Evolutionary conservation across 2,888 invertebrate species (phyloP).

Genomic region (Exocentrus adspersus): DNA sequence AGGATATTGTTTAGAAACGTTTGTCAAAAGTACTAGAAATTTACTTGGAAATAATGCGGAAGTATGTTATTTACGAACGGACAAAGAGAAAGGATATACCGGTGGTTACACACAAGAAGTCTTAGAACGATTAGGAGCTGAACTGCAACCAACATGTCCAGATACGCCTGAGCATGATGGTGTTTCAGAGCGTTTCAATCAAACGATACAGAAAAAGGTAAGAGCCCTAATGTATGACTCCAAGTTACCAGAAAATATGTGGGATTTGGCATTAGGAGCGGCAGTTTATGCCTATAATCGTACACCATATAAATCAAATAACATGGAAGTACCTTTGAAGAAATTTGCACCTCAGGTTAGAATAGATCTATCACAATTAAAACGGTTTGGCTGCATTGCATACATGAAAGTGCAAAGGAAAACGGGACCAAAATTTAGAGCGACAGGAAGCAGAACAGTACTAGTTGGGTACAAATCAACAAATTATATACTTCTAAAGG

Average conservation of each 20-base stretch:
- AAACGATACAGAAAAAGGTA: slow-evolving; percentile 19
- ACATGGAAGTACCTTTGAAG: slow-evolving; percentile 9
- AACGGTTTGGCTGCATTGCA: slow-evolving; percentile 21
- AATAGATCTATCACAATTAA: slow-evolving; percentile 16
- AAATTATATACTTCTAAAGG: slow-evolving; percentile 17
- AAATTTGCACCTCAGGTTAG: slow-evolving; percentile 7
- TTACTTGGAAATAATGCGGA: slow-evolving; percentile 11
- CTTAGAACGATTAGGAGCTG: slow-evolving; percentile 7
- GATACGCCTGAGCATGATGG: slow-evolving; percentile 20
- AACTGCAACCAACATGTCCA: slow-evolving; percentile 4
- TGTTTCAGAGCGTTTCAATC: slow-evolving; percentile 12
- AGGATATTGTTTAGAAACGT: slow-evolving; percentile 10
- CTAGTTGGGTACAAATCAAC: slow-evolving; percentile 23
- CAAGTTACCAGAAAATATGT: slow-evolving; percentile 20
- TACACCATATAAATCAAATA: slow-evolving; percentile 53
- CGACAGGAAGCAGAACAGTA: slow-evolving; percentile 15
- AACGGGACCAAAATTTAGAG: slow-evolving; percentile 19
- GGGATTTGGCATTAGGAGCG: slow-evolving; percentile 9
- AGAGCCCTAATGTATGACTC: slow-evolving; percentile 14
- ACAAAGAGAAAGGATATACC: slow-evolving; percentile 13
- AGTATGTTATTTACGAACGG: slow-evolving; percentile 19
- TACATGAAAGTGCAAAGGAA: slow-evolving; percentile 20
- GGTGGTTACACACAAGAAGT: slow-evolving; percentile 16
- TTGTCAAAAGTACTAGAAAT: slow-evolving; percentile 9
- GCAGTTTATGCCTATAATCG: slow-evolving; percentile 24